Conservation (phyloP, 2,888 invertebrate species). For the Diarsia rubi region DNA sequence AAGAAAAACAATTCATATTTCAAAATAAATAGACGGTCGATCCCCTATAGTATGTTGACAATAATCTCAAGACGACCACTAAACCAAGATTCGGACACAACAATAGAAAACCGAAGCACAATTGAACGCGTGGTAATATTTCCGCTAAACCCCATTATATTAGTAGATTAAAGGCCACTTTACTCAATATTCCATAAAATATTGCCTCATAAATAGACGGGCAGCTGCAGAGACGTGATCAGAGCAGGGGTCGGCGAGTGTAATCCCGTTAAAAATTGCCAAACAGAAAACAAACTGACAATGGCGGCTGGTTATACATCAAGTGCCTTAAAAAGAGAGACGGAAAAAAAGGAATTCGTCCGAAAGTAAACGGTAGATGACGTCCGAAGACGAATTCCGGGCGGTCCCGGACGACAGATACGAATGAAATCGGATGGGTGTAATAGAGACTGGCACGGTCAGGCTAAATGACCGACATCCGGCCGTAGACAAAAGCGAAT, state of each 20-base stretch:
- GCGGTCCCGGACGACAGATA: slow-evolving; percentile 85
- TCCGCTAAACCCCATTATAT: slow-evolving; percentile 86
- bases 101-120: slow-evolving; percentile 85
- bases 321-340: slow-evolving; percentile 84
- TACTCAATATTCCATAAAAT: slow-evolving; percentile 90
- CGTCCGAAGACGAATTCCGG: slow-evolving; percentile 85
- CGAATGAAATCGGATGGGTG: slow-evolving; percentile 89
- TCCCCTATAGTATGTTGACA: slow-evolving; percentile 63
- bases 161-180: slow-evolving; percentile 90
- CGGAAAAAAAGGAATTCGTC: slow-evolving; percentile 77
- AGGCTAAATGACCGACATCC: slow-evolving; percentile 89
- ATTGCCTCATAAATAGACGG: slow-evolving; percentile 89
- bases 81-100: slow-evolving; percentile 72
- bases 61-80: slow-evolving; percentile 76
- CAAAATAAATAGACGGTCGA: slow-evolving; percentile 50
- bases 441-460: slow-evolving; percentile 88
- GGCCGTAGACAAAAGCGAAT: slow-evolving; percentile 89
- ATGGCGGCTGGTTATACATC: slow-evolving; percentile 85
- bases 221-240: slow-evolving; percentile 88
- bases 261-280: slow-evolving; percentile 91
- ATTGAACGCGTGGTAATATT: slow-evolving; percentile 79
- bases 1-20: slow-evolving; percentile 37
- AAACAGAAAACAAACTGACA: slow-evolving; percentile 89
- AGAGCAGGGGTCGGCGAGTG: slow-evolving; percentile 77
- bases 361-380: slow-evolving; percentile 82